Evolutionary conservation across 2,113 vertebrate species (phyloP), one percentile per base, ranked within the genome.

Genomic region (Petaurus breviceps): DNA sequence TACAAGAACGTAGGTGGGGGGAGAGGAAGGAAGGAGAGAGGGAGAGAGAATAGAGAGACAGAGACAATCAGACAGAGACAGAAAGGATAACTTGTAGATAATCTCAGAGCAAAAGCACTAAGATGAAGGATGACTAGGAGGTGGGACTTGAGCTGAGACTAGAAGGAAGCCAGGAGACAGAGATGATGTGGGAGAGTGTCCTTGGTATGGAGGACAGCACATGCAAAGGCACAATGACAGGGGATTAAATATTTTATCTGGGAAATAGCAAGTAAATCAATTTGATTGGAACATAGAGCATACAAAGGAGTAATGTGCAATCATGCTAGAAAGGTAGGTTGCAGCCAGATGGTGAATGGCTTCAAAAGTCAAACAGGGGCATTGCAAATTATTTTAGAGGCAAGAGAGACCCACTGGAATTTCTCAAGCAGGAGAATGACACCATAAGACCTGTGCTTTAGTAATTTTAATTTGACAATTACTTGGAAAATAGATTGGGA

Each of bases 1-100:
- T n/a, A 77, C 8, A 77, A n/a, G 16, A n/a, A 77, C n/a, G 14
- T 61, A 28, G 26, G 26, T 57, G 26, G 2, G 57, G 10, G 57
- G 53, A 31, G 61, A 16, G 61, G 31, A 2, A 16, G 61, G 5
- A 28, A 68, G 31, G 12, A 68, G 11, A 37, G 61, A 68, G 11
- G 6, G 12, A 61, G 1, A 3, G n/a, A n/a, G n/a, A n/a, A n/a
- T n/a, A n/a, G n/a, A 12, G 10, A 7, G 4, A 31, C 16, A 28
- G 9, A 4, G 12, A 11, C 3, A 26, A 16, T 3, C 3, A 12
- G 4, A 61, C 6, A 28, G 28, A 61, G 8, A 31, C 2, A 31
- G 57, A 31, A 2, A 68, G 61, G 3, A 77, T 84, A 84, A 43
- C n/a, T 84, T 43, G 19, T 43, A 84, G 68, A 84, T 84, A 43